These are phyloP conservation scores for Gorsachius magnificus DNA, from an alignment of 2,797 vertebrate genomes.

Conservation along the genomic window DNA sequence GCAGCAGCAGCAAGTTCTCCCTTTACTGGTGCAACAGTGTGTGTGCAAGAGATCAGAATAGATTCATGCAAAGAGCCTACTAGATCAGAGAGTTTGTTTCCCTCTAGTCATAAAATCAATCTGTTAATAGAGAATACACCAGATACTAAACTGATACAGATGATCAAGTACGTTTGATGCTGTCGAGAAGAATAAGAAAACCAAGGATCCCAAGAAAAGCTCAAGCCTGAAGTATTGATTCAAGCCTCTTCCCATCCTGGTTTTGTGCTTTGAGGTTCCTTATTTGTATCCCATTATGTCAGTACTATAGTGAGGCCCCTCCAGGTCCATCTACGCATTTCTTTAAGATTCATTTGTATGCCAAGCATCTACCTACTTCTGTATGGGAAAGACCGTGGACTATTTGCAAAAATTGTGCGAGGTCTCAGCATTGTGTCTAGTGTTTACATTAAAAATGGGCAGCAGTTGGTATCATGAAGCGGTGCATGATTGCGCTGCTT, in stretches of 20 bases:
- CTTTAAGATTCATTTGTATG: neutral
- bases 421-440: neutral
- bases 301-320: neutral
- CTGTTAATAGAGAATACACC: neutral
- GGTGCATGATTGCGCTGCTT: rapidly evolving
- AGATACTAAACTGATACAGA: neutral
- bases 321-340: neutral
- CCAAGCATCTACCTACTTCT: neutral
- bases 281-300: neutral
- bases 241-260: neutral
- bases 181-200: neutral
- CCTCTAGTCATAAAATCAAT: constrained; percentile 6
- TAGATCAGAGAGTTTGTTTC: constrained; percentile 21
- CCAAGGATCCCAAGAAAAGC: neutral
- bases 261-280: neutral
- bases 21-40: neutral
- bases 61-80: neutral
- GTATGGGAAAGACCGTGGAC: neutral
- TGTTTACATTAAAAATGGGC: neutral
- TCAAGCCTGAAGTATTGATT: neutral
- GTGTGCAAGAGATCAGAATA: constrained; percentile 21
- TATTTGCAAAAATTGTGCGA: rapidly evolving
- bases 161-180: neutral
- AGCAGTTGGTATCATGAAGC: neutral
- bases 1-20: neutral